These are phyloP conservation scores for Colaptes auratus DNA, from an alignment of 2,113 vertebrate genomes.

Conservation along the genomic window DNA sequence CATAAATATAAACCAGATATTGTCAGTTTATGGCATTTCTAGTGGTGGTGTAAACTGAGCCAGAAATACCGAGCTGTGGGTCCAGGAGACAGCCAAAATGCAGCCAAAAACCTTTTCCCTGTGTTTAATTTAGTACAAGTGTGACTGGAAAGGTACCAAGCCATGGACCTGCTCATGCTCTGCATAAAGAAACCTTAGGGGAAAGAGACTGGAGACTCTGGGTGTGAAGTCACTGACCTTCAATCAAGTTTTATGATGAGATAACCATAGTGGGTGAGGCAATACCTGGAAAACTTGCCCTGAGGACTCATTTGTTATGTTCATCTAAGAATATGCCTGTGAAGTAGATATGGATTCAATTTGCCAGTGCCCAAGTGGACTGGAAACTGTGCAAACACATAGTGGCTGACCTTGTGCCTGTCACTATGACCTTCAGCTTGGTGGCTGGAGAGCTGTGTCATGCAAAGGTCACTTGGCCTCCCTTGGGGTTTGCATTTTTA, in stretches of 20 bases:
- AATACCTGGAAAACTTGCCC: background rate
- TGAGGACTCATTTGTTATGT: background rate
- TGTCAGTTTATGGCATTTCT: constrained; percentile 49
- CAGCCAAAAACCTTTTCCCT: constrained; percentile 26
- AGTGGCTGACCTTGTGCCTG: background rate
- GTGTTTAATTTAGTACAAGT: constrained; percentile 42
- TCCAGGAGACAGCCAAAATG: constrained; percentile 9
- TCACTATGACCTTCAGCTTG: background rate
- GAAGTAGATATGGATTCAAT: background rate
- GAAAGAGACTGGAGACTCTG: constrained; percentile 5
- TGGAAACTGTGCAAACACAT: background rate
- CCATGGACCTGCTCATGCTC: background rate
- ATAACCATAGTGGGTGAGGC: background rate
- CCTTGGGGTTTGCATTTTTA: background rate
- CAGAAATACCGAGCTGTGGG: background rate
- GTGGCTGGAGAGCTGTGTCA: background rate
- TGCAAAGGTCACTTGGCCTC: background rate
- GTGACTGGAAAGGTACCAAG: constrained; percentile 43
- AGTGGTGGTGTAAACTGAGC: constrained; percentile 44
- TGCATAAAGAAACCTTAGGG: background rate
- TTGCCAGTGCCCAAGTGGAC: background rate
- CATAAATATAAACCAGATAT: constrained; percentile 67
- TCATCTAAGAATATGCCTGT: background rate
- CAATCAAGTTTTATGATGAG: background rate
- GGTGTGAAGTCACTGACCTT: background rate